Conservation (phyloP, 30 jellyfish, hydroid and myxozoan species). For the Sanderia malayensis region DNA sequence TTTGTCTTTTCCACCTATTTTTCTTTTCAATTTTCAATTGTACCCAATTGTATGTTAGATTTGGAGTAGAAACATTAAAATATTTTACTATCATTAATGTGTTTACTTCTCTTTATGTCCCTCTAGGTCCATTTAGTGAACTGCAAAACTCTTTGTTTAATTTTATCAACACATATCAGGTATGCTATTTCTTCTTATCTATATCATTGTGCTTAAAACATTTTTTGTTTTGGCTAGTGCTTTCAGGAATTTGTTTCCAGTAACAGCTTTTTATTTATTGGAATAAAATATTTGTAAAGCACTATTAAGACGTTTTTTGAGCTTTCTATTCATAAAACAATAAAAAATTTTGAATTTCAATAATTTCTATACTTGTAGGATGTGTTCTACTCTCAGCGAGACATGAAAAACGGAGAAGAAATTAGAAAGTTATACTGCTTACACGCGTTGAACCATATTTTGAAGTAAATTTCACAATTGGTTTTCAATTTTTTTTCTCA, state of each 20-base stretch:
- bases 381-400: conserved; percentile 63
- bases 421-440: conserved; percentile 72
- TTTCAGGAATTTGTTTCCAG: no score
- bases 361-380: conserved; percentile 35
- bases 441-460: conserved; percentile 88
- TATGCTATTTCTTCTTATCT: no score
- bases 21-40: neutral
- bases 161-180: conserved; percentile 64
- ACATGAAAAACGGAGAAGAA: conserved; percentile 76
- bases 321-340: no score
- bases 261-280: no score
- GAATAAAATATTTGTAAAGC: no score
- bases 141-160: conserved; percentile 67
- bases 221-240: no score
- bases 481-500: neutral
- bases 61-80: neutral
- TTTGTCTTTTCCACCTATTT: neutral
- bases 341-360: no score
- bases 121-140: conserved; percentile 55
- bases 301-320: no score
- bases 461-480: conserved; percentile 37
- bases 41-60: neutral
- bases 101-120: neutral
- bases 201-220: no score
- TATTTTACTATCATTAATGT: conserved; percentile 1